Evolutionary conservation across 2,113 vertebrate genomes (phyloP).

Genomic region (Lamprotornis superbus): DNA sequence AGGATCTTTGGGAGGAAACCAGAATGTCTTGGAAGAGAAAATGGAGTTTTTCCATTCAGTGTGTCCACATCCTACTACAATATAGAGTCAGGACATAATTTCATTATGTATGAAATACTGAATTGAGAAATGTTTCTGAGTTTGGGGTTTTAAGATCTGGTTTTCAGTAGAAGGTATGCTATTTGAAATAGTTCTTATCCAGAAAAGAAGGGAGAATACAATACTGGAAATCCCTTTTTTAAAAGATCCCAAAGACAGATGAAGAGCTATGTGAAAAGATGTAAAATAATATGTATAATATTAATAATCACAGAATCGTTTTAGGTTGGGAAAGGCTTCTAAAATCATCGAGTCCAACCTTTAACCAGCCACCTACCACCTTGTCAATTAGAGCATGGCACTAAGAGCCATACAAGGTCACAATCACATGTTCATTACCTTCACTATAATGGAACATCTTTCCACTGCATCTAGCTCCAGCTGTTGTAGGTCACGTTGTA

Average conservation of each 20-base stretch:
- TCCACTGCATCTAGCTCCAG: background rate
- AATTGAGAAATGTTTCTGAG: background rate
- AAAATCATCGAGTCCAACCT: background rate
- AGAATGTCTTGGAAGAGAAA: background rate
- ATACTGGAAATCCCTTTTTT: background rate
- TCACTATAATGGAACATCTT: background rate
- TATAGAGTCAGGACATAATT: background rate
- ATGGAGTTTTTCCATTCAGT: background rate
- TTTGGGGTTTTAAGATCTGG: background rate
- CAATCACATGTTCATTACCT: background rate
- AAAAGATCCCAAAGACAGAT: background rate
- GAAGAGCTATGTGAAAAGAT: background rate
- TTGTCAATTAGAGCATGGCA: background rate
- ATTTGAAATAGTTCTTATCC: background rate
- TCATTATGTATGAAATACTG: accelerated
- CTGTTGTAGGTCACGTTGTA: background rate
- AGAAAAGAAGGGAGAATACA: background rate
- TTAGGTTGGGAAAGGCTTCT: background rate
- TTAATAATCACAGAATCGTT: background rate
- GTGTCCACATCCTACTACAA: background rate
- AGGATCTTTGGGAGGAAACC: background rate
- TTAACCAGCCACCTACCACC: background rate
- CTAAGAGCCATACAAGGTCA: background rate
- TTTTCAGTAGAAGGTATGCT: background rate
- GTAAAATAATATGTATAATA: background rate